A percentile compares a stretch with the other conserved stretches of the same genome.
Evolutionary conservation across 2,888 invertebrate species (phyloP).

Genomic region (Scaptomyza tumidula): DNA sequence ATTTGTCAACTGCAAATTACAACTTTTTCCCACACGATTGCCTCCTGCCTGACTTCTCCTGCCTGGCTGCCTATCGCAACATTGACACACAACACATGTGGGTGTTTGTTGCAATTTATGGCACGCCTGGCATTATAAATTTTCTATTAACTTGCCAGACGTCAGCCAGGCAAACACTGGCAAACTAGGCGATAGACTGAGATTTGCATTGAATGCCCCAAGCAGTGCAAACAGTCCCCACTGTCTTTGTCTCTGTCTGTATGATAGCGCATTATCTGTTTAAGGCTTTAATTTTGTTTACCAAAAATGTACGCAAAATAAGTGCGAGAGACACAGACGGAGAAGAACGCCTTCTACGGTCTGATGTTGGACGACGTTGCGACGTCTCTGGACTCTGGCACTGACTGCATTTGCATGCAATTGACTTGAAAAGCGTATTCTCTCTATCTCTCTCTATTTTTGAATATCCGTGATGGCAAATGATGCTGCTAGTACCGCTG

Average conservation of each 20-base stretch:
- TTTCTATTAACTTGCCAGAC: conserved; percentile 77
- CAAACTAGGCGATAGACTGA: conserved; percentile 28
- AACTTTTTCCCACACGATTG: conserved; percentile 75
- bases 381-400: conserved; percentile 21
- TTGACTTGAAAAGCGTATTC: conserved; percentile 72
- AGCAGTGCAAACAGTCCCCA: conserved; percentile 12
- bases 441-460: neutral
- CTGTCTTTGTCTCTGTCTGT: conserved; percentile 39
- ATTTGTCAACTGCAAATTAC: conserved; percentile 81
- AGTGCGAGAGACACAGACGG: conserved; percentile 56
- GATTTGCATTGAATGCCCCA: conserved; percentile 76
- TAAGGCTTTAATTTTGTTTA: conserved; percentile 79
- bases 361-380: conserved; percentile 41
- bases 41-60: conserved; percentile 21
- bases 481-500: conserved; percentile 5
- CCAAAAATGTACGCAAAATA: conserved; percentile 80
- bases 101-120: conserved; percentile 75
- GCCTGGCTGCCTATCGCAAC: conserved; percentile 44
- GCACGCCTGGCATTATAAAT: conserved; percentile 74
- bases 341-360: conserved; percentile 70
- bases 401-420: conserved; percentile 72
- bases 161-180: conserved; percentile 28
- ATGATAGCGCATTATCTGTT: conserved; percentile 79
- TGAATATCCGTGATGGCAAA: conserved; percentile 32
- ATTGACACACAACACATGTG: conserved; percentile 64